Conservation (phyloP, 2,888 invertebrate species). For the Congeria kusceri region DNA sequence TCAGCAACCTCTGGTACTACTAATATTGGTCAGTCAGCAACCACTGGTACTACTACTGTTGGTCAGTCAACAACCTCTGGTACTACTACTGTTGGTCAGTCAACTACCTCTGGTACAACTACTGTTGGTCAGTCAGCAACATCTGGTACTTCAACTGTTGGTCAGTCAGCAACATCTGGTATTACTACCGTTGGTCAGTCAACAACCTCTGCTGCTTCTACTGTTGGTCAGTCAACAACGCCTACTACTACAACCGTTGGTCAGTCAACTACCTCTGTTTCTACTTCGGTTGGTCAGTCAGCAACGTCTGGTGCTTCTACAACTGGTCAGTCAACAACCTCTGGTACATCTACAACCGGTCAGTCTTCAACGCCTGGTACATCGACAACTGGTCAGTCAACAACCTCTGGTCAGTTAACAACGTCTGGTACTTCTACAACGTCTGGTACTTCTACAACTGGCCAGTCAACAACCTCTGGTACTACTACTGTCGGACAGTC, state of each 20-base stretch:
- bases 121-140: not conserved
- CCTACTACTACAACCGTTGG: not conserved
- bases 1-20: not conserved
- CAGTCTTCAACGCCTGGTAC: not conserved
- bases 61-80: not conserved
- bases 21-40: not conserved
- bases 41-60: not conserved
- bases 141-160: not conserved
- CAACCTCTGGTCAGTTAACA: not conserved
- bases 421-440: not conserved
- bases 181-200: too few relatives aligned
- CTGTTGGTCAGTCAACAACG: not conserved
- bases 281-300: not conserved
- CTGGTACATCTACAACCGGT: not conserved
- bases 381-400: not conserved
- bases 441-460: too few relatives aligned
- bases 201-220: not conserved
- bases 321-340: not conserved
- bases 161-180: not conserved
- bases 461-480: not conserved
- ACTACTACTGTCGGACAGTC: not conserved
- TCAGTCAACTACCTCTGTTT: not conserved
- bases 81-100: too few relatives aligned
- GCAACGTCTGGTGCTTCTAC: not conserved
- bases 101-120: not conserved